Evolutionary conservation across 2,888 invertebrate genomes (phyloP), one percentile per base, ranked within the genome.

Genomic region (Neoscelio sp.): DNA sequence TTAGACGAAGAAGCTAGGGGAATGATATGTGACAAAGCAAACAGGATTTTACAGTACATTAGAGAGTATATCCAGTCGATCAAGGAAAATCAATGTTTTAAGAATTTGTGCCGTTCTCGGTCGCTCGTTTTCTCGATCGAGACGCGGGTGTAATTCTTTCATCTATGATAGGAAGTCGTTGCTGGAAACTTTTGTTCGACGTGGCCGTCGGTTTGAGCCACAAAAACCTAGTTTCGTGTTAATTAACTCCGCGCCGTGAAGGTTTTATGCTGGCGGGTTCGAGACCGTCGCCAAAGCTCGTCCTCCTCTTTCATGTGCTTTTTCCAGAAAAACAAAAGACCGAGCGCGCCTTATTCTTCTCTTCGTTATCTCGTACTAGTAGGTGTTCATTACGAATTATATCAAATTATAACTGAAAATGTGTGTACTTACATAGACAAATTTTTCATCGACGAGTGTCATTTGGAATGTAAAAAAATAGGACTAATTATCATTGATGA

Each of bases 171-270:
- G n/a, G n/a, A n/a, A n/a, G n/a, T n/a, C n/a, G n/a, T n/a, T n/a
- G n/a, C n/a, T n/a, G n/a, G n/a, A n/a, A n/a, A n/a, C n/a, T n/a
- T n/a, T n/a, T n/a, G n/a, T n/a, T n/a, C n/a, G n/a, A n/a, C n/a
- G n/a, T n/a, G n/a, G n/a, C n/a, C n/a, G n/a, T n/a, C n/a, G n/a
- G n/a, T n/a, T n/a, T n/a, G n/a, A n/a, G n/a, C n/a, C n/a, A n/a
- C n/a, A n/a, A n/a, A n/a, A n/a, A n/a, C n/a, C n/a, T n/a, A n/a
- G 71, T 71, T 74, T 68, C 50, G 67, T 70, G 81, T 82, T 84
- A 85, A 85, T 85, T 85, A 85, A 83, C 83, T 81, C 58, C 35
- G 38, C 54, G 10, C 10, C 10, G 18, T 26, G 52, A 28, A 30
- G 26, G 68, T 54, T 75, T 68, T 65, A 38, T 75, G 48, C 60